These are phyloP conservation scores for Dicentrarchus labrax DNA, from an alignment of 2,113 vertebrate genomes.

Conservation along the genomic window DNA sequence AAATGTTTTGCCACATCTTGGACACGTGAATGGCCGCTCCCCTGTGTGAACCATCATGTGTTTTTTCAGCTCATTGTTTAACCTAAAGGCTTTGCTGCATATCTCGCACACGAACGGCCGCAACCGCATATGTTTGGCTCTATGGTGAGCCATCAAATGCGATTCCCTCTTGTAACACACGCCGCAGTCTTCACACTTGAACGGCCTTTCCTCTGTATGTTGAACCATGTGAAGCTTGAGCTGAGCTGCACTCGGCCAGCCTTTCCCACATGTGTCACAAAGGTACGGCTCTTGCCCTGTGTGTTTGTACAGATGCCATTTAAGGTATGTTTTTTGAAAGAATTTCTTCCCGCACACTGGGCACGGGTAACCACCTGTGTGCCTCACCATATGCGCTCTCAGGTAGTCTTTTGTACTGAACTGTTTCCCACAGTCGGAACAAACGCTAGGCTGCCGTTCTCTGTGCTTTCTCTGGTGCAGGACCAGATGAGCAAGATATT, in stretches of 20 bases:
- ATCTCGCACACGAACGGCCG: conserved; percentile 35
- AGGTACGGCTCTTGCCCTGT: conserved; percentile 37
- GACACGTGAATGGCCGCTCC: conserved; percentile 33
- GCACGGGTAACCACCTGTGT: conserved; percentile 39
- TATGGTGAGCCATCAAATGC: conserved; percentile 28
- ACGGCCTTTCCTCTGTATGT: conserved; percentile 49
- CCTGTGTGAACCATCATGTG: conserved; percentile 51
- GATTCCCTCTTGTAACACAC: conserved; percentile 24
- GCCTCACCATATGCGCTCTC: conserved; percentile 37
- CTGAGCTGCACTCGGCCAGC: conserved; percentile 24
- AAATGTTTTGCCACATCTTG: conserved; percentile 32
- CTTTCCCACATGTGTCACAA: conserved; percentile 45
- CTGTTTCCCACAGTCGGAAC: conserved; percentile 45
- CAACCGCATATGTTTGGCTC: conserved; percentile 29
- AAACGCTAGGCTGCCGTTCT: background rate
- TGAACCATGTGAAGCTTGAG: conserved; percentile 50
- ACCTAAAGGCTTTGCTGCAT: conserved; percentile 44
- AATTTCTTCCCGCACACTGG: conserved; percentile 50
- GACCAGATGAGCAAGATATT: conserved; percentile 19
- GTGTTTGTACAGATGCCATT: conserved; percentile 58
- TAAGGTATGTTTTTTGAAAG: conserved; percentile 41
- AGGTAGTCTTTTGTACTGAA: conserved; percentile 36
- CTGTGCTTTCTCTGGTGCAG: conserved; percentile 24
- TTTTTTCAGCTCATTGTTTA: conserved; percentile 33
- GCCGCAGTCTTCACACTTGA: conserved; percentile 41